Conservation (phyloP, 2,888 invertebrate species). For the Coecobrya sp. region DNA sequence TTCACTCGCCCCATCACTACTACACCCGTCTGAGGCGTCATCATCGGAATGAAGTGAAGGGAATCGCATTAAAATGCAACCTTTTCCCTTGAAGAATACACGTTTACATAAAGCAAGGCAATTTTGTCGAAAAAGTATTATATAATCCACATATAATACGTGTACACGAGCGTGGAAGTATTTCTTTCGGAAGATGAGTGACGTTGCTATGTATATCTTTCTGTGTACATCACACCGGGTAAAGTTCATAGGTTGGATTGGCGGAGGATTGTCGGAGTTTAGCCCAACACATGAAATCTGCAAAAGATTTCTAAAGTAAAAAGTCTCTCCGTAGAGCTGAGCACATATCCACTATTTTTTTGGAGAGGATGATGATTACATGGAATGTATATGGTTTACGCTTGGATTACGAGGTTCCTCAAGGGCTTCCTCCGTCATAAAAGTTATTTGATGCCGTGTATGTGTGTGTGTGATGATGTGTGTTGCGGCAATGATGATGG, state of each 20-base stretch:
- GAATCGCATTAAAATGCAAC: slow-evolving; percentile 70
- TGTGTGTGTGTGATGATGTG: background rate
- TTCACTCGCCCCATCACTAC: slow-evolving; percentile 48
- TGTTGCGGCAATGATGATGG: background rate
- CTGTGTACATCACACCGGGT: background rate
- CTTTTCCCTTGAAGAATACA: slow-evolving; percentile 44
- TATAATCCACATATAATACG: slow-evolving; percentile 6
- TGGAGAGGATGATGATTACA: slow-evolving; percentile 21
- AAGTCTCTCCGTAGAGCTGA: background rate
- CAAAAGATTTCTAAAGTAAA: slow-evolving; percentile 11
- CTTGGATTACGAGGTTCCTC: slow-evolving; percentile 38
- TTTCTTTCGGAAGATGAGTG: slow-evolving; percentile 3
- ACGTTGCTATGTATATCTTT: background rate
- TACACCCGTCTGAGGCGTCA: background rate
- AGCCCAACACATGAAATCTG: slow-evolving; percentile 4
- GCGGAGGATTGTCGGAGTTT: slow-evolving; percentile 1
- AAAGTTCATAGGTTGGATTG: slow-evolving; percentile 44
- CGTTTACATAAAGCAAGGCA: slow-evolving; percentile 9
- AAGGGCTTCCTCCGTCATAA: slow-evolving; percentile 30
- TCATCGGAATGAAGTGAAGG: slow-evolving; percentile 28
- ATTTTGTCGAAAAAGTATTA: slow-evolving; percentile 35
- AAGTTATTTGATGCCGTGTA: slow-evolving; percentile 13
- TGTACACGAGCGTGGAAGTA: background rate
- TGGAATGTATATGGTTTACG: slow-evolving; percentile 39
- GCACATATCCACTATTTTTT: background rate